Conservation (phyloP, 2,797 vertebrate genomes). For the Gymnothorax javanicus region DNA sequence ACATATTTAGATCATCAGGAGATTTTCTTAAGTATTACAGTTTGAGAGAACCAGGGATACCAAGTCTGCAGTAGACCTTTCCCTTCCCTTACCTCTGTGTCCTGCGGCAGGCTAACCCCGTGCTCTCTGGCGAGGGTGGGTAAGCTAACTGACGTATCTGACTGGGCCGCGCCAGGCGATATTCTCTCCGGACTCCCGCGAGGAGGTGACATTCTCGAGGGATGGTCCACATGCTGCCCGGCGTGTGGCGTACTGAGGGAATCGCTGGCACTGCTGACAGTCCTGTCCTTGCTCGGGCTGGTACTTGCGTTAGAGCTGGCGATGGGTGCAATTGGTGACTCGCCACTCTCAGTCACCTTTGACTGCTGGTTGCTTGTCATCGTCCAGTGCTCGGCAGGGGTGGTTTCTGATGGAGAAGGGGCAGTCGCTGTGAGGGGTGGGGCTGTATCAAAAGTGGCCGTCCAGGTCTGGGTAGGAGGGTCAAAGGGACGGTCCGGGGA, state of each 20-base stretch:
- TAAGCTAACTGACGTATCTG: slow-evolving; percentile 43
- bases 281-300: slow-evolving; percentile 27
- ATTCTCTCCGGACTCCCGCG: slow-evolving; percentile 63
- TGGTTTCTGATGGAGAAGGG: slow-evolving; percentile 39
- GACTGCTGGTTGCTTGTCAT: not conserved
- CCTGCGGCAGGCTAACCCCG: slow-evolving; percentile 33
- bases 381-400: slow-evolving; percentile 42
- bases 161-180: slow-evolving; percentile 55
- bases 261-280: slow-evolving; percentile 42
- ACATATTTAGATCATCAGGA: no score
- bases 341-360: not conserved
- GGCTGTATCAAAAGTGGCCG: slow-evolving; percentile 44
- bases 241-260: slow-evolving; percentile 49
- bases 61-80: not conserved
- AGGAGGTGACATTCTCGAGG: slow-evolving; percentile 53
- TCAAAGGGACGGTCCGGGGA: slow-evolving; percentile 58
- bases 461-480: slow-evolving; percentile 58
- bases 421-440: slow-evolving; percentile 21
- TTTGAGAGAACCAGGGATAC: no score
- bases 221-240: slow-evolving; percentile 48
- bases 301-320: not conserved
- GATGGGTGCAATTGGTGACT: slow-evolving; percentile 42
- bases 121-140: slow-evolving; percentile 25
- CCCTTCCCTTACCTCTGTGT: slow-evolving; percentile 43
- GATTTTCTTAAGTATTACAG: no score